These are phyloP conservation scores for Epinotia nisella DNA, from an alignment of 2,888 invertebrate genomes.

Conservation along the genomic window DNA sequence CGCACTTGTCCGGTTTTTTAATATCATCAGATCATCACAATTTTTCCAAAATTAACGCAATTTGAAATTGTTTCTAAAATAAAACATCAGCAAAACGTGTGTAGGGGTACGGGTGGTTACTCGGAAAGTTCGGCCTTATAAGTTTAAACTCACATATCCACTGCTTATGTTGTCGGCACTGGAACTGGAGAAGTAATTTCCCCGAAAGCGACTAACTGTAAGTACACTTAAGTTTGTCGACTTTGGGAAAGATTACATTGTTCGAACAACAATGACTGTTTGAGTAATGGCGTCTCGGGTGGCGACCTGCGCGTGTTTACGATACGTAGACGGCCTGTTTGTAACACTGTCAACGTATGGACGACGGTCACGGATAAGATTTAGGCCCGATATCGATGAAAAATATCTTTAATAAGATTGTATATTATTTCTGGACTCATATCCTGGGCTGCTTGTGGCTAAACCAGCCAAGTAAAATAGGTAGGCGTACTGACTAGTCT, in stretches of 20 bases:
- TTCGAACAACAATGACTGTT: conserved; percentile 40
- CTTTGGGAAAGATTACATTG: conserved; percentile 42
- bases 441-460: background rate
- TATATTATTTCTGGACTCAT: background rate
- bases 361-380: background rate
- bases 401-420: background rate
- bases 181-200: conserved; percentile 19
- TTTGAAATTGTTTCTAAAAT: too few relatives aligned
- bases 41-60: too few relatives aligned
- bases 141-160: conserved; percentile 25
- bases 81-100: background rate
- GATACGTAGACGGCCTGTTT: conserved; percentile 21
- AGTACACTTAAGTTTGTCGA: conserved; percentile 37
- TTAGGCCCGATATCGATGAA: background rate
- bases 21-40: too few relatives aligned
- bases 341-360: conserved; percentile 9
- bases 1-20: too few relatives aligned
- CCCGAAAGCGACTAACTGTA: conserved; percentile 33
- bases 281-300: conserved; percentile 27
- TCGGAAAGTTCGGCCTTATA: conserved; percentile 7
- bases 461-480: background rate
- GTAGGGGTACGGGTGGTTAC: background rate
- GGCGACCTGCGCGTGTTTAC: conserved; percentile 25
- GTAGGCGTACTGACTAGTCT: background rate
- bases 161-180: conserved; percentile 23